A percentile compares a stretch with the other conserved stretches of the same genome.
phyloP scores from a whole-genome alignment of 2,113 vertebrate species.

The Pseudorasbora parva region DNA sequence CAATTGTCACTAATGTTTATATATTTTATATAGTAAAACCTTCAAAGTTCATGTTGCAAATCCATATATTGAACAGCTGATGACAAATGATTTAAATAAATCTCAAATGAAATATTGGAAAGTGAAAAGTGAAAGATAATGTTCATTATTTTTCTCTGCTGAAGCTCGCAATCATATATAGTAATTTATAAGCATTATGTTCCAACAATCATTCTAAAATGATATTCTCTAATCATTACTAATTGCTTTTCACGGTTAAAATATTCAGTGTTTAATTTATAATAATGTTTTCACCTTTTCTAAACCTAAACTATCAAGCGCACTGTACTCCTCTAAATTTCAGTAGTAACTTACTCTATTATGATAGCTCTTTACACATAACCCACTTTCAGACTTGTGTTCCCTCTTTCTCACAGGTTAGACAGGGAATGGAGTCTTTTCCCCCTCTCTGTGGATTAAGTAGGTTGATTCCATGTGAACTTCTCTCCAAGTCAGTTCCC shows the following conservation, averaged over 20 bases:
- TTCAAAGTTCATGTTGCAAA: no score
- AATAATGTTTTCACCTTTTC: not conserved
- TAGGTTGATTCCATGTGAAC: conserved; percentile 52
- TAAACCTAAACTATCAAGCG: not conserved
- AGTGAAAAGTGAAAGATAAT: not conserved
- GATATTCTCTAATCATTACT: not conserved
- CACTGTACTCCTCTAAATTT: not conserved
- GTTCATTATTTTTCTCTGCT: not conserved
- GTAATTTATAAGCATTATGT: not conserved
- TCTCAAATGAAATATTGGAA: no score
- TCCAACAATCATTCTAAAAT: no score
- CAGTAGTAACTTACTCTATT: not conserved
- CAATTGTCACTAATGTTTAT: not conserved
- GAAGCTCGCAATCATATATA: not conserved
- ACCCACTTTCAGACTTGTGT: conserved; percentile 25
- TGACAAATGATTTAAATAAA: not conserved
- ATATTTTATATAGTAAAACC: not conserved
- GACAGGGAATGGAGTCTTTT: conserved; percentile 39
- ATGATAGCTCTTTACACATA: conserved; percentile 26
- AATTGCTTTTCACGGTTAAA: not conserved
- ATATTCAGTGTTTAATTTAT: not conserved
- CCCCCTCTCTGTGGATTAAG: conserved; percentile 30
- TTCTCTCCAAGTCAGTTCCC: conserved; percentile 52
- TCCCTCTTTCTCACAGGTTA: conserved; percentile 42
- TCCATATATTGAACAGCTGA: not conserved